Base-by-base conservation (phyloP, 2,113 vertebrate species). In the Opisthocomus hoazin region DNA sequence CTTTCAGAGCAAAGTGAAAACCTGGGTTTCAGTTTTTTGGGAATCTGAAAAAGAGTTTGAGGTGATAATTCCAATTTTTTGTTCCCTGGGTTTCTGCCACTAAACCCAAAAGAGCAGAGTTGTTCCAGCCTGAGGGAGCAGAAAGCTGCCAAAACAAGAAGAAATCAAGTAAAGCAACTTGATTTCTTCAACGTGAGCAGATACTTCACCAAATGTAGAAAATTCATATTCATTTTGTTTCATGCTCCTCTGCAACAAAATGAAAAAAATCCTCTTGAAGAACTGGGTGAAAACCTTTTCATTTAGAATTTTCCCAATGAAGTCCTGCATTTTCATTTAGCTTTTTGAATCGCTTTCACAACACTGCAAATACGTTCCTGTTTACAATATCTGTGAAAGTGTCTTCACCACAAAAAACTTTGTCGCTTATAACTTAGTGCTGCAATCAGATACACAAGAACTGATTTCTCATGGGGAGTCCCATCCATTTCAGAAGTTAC, bases 171-270 rank as follows among this genome's bases (percentile, higher is more conserved):
- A 68, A 2, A 54, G 17, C n/a, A 74, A 87, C 96, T 82, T 90
- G 85, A 92, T 93, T 94, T 87, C 85, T 95, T 96, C 88, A 75
- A 76, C 61, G 79, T 69, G 66, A 95, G n/a, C 54, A 85, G 70
- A 90, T 82, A 94, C 82, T 95, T 96, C 81, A 93, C 85, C 92
- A 93, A 91, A 43, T 54, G 87, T 6, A 96, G 84, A 87, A 93
- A 95, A 95, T 87, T 57, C 81, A 68, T n/a, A 85, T 83, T 91
- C 89, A 87, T 58, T 95, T 91, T 84, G 61, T 85, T 69, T 93
- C 84, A 61, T 36, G 48, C 26, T 91, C 75, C 80, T 89, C 82
- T 87, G 92, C 79, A 91, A 89, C 17, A 88, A 68, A 96, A 95
- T 34, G 5, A 65, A 76, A 90, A 74, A 66, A 87, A 37, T 43